Conservation (phyloP, 2,888 invertebrate species). For the Icerya purchasi region DNA sequence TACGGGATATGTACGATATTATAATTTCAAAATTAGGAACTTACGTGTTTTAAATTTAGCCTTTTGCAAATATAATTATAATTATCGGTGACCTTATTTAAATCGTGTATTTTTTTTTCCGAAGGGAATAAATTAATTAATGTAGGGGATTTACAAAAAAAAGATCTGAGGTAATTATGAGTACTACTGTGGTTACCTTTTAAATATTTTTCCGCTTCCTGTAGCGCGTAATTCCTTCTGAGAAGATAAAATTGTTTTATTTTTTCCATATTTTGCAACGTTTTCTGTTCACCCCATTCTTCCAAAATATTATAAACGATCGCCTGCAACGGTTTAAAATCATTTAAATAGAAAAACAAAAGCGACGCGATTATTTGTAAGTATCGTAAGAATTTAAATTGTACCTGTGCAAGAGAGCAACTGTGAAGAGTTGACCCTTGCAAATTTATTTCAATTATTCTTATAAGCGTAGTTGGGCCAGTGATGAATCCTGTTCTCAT, state of each 20-base stretch:
- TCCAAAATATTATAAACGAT: background rate
- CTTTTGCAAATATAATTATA: too few species aligned
- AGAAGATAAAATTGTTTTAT: background rate
- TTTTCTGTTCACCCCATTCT: background rate
- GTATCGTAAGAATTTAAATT: background rate
- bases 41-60: too few species aligned
- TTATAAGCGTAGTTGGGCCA: background rate
- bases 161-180: too few species aligned
- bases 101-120: too few species aligned
- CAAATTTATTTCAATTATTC: background rate
- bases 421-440: background rate
- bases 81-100: too few species aligned
- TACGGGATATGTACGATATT: too few species aligned
- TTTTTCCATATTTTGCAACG: background rate
- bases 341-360: too few species aligned
- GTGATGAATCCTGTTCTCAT: background rate
- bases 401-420: background rate
- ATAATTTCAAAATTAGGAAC: too few species aligned
- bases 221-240: background rate
- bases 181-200: background rate
- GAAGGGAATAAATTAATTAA: too few species aligned
- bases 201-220: background rate
- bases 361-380: too few species aligned
- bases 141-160: too few species aligned
- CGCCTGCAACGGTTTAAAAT: background rate